These are phyloP conservation scores for Xyrauchen texanus DNA, from an alignment of 2,113 vertebrate species.

Conservation along the genomic window DNA sequence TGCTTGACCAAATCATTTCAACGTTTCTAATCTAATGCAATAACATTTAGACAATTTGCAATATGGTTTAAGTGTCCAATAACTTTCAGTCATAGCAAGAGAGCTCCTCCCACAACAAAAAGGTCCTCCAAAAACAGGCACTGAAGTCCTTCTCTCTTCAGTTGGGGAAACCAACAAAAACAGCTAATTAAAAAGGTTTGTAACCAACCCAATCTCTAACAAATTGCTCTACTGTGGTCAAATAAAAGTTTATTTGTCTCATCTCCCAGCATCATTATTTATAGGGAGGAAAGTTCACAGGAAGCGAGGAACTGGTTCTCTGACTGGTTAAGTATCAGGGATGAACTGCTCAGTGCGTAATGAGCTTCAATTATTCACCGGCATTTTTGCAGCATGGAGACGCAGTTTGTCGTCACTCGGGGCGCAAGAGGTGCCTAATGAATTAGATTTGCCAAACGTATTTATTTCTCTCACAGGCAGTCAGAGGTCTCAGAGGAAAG, in stretches of 20 bases:
- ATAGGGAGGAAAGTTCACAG: conserved; percentile 24
- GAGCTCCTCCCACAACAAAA: no score
- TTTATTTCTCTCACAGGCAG: conserved; percentile 49
- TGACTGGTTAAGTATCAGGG: background rate
- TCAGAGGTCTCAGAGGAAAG: conserved; percentile 42
- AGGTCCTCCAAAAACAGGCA: no score
- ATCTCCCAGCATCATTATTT: background rate
- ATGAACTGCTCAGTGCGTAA: conserved; percentile 29
- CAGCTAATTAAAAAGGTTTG: no score
- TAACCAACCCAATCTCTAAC: background rate
- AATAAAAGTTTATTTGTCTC: conserved; percentile 51
- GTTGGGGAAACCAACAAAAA: no score
- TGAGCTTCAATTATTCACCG: conserved; percentile 52
- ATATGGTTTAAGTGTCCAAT: no score
- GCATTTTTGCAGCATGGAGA: conserved; percentile 24
- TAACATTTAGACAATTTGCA: no score
- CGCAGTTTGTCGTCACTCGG: conserved; percentile 47
- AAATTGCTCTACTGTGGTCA: conserved; percentile 49
- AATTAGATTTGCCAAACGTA: conserved; percentile 57
- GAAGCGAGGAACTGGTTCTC: background rate
- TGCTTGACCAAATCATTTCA: no score
- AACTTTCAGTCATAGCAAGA: no score
- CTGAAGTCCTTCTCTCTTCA: no score
- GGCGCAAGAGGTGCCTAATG: conserved; percentile 44
- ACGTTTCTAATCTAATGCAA: no score